Percentiles rank a stretch among this genome's conserved stretches.
Conservation (phyloP, 2,797 vertebrate species). For the Coilia nasus region DNA sequence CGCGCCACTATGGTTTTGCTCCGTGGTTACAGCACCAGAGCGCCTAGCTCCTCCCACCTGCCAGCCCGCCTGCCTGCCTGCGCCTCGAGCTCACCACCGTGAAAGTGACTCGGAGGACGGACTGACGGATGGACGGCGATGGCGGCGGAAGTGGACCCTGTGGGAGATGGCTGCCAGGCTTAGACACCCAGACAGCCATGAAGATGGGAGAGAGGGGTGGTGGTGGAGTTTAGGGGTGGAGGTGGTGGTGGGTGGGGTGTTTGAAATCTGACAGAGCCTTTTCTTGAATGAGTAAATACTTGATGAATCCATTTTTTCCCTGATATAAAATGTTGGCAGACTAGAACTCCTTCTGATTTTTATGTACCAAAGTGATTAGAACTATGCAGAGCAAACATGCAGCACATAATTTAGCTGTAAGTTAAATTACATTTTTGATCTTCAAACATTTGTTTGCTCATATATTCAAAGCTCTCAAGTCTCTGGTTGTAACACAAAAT, state of each 20-base stretch:
- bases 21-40: too few relatives aligned
- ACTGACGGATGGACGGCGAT: too few relatives aligned
- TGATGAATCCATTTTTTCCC: not conserved
- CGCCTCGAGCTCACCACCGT: not conserved
- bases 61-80: too few relatives aligned
- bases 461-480: not conserved
- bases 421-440: not conserved
- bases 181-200: not conserved
- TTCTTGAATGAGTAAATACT: not conserved
- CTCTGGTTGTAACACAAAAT: not conserved
- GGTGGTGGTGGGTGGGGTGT: not conserved
- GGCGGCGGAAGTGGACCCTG: not conserved
- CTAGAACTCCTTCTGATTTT: not conserved
- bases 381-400: not conserved
- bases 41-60: too few relatives aligned
- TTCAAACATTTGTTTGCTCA: constrained; percentile 14
- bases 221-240: too few relatives aligned
- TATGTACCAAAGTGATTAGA: constrained; percentile 1
- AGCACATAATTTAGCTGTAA: constrained; percentile 3
- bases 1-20: too few relatives aligned
- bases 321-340: not conserved
- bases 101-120: constrained; percentile 4
- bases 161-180: not conserved
- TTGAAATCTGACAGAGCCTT: constrained; percentile 8
- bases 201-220: not conserved